These are phyloP conservation scores for Ericerus pela DNA, from an alignment of 1,140 invertebrate species.

Conservation along the genomic window DNA sequence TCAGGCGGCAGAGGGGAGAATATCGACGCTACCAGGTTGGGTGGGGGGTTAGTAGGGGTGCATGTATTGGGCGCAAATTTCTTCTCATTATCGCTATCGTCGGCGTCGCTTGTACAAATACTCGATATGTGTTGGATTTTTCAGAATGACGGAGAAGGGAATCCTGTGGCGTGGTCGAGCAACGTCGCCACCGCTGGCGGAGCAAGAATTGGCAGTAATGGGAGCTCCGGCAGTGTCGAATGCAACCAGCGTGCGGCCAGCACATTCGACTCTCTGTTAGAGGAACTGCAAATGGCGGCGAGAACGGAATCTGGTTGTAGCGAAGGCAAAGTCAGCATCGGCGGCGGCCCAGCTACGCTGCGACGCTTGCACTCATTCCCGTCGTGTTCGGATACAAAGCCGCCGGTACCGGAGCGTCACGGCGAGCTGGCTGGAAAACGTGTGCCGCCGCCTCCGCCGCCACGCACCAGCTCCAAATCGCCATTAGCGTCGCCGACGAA, in stretches of 20 bases:
- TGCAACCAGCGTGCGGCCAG: constrained; percentile 63
- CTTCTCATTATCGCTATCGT: too few species aligned
- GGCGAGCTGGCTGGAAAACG: constrained; percentile 49
- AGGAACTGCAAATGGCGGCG: constrained; percentile 55
- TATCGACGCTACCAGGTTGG: too few species aligned
- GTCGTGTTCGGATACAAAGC: constrained; percentile 39
- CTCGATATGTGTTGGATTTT: constrained; percentile 20
- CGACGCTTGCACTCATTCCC: constrained; percentile 57
- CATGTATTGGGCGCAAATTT: too few species aligned
- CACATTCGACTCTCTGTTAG: constrained; percentile 88
- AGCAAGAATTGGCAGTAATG: constrained; percentile 39
- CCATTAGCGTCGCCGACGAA: constrained; percentile 60
- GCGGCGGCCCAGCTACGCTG: constrained; percentile 36
- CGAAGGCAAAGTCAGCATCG: constrained; percentile 22
- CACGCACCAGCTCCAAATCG: constrained; percentile 62
- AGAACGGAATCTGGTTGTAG: background rate
- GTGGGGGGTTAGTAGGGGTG: too few species aligned
- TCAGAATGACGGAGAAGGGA: constrained; percentile 42
- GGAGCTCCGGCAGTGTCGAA: constrained; percentile 37
- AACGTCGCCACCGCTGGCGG: constrained; percentile 42
- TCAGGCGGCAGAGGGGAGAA: too few species aligned
- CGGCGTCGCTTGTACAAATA: background rate
- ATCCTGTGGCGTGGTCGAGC: constrained; percentile 45
- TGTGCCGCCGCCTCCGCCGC: constrained; percentile 71
- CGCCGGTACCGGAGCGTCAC: constrained; percentile 61